These are phyloP conservation scores for Mystacides longicornis DNA, from an alignment of 2,888 invertebrate genomes.

Conservation along the genomic window DNA sequence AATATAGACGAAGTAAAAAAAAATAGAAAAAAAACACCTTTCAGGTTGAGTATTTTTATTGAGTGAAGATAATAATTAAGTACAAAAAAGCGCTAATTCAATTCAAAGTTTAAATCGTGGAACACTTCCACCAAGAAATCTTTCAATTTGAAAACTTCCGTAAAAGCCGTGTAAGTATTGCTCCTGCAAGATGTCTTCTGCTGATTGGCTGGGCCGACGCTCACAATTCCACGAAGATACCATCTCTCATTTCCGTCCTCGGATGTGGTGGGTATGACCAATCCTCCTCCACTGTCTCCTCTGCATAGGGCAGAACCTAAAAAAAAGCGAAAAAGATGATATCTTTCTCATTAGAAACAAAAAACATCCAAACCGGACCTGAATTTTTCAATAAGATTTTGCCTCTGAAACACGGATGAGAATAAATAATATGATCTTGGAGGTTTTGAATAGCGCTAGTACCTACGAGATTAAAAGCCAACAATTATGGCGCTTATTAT, in stretches of 20 bases:
- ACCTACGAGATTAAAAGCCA: no score
- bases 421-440: no score
- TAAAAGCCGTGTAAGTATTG: constrained; percentile 10
- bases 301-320: constrained; percentile 3
- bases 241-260: background rate
- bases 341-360: background rate
- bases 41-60: no score
- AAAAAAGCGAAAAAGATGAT: background rate
- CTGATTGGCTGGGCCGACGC: constrained; percentile 4
- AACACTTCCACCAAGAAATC: constrained; percentile 2
- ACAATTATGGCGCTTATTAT: no score
- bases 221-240: constrained; percentile 12
- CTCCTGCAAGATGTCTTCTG: background rate
- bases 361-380: background rate
- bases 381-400: no score
- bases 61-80: no score
- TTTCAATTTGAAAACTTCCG: constrained; percentile 4
- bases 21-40: no score
- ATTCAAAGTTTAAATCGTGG: background rate
- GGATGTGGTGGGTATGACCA: background rate
- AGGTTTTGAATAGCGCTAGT: no score
- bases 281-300: constrained; percentile 11
- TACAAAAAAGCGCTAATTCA: no score
- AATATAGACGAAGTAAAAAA: no score
- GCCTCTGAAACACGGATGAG: no score